These are phyloP conservation scores for Aptenodytes patagonicus DNA, from an alignment of 2,113 vertebrate species.

Conservation along the genomic window DNA sequence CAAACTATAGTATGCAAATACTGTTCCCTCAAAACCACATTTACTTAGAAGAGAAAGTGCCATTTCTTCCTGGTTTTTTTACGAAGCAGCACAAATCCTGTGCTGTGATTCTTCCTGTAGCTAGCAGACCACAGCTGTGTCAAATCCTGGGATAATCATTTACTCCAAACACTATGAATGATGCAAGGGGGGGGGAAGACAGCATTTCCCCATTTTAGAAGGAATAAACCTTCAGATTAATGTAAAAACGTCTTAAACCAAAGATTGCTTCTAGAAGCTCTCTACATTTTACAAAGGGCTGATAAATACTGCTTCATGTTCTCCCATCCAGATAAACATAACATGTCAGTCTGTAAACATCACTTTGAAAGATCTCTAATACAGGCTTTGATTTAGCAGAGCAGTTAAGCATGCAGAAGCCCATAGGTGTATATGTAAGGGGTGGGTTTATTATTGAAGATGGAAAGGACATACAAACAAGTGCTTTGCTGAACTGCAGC, in stretches of 20 bases:
- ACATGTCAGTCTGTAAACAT: not conserved
- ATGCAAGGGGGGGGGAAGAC: rapidly evolving
- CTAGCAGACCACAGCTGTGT: not conserved
- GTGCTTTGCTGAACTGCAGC: not conserved
- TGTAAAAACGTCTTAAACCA: not conserved
- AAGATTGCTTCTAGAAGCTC: not conserved
- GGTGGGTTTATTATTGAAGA: not conserved
- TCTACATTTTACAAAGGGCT: not conserved
- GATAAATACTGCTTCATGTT: not conserved
- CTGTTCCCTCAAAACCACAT: not conserved
- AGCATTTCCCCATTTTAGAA: not conserved
- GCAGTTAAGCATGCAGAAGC: not conserved
- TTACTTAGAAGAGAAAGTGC: not conserved
- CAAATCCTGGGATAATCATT: not conserved
- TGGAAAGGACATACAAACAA: not conserved
- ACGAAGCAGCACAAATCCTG: not conserved
- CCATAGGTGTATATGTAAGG: not conserved
- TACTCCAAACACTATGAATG: not conserved
- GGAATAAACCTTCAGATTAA: not conserved
- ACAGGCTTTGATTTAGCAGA: not conserved
- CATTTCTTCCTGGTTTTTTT: not conserved
- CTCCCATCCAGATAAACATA: not conserved
- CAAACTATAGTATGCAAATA: not conserved
- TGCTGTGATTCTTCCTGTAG: not conserved
- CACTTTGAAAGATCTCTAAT: not conserved